A percentile compares a stretch with the other conserved stretches of the same genome.
These are phyloP conservation scores for Eubasilissa splendida DNA, from an alignment of 2,888 invertebrate genomes.

Conservation along the genomic window DNA sequence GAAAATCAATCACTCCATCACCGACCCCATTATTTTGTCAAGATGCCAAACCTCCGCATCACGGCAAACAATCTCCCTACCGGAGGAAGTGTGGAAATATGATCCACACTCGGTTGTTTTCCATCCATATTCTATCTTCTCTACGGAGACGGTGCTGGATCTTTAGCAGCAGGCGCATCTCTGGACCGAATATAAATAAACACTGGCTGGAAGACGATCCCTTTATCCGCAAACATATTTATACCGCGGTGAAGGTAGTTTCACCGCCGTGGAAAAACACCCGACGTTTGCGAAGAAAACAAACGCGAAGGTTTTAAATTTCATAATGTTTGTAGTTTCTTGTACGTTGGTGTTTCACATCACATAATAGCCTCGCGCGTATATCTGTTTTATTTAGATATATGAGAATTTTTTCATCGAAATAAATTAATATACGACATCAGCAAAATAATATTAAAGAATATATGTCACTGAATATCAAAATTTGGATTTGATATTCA, in stretches of 20 bases:
- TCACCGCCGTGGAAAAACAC: constrained; percentile 22
- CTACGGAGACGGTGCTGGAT: neutral
- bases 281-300: constrained; percentile 45
- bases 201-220: constrained; percentile 29
- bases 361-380: too few relatives aligned
- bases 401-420: too few relatives aligned
- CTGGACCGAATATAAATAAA: constrained; percentile 47
- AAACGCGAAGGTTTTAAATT: constrained; percentile 45
- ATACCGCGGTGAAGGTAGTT: constrained; percentile 40
- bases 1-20: constrained; percentile 22
- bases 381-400: too few relatives aligned
- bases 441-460: too few relatives aligned
- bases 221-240: constrained; percentile 51
- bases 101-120: constrained; percentile 24
- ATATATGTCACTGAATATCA: too few relatives aligned
- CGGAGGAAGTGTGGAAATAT: constrained; percentile 30
- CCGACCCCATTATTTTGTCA: constrained; percentile 21
- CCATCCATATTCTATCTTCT: constrained; percentile 33
- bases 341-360: too few relatives aligned
- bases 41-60: constrained; percentile 14
- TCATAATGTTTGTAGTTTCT: constrained; percentile 20
- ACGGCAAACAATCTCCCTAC: constrained; percentile 15
- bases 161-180: neutral
- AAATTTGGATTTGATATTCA: too few relatives aligned
- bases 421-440: too few relatives aligned